Conservation (phyloP, 23 tunicate genomes). For the Botrylloides violaceus region DNA sequence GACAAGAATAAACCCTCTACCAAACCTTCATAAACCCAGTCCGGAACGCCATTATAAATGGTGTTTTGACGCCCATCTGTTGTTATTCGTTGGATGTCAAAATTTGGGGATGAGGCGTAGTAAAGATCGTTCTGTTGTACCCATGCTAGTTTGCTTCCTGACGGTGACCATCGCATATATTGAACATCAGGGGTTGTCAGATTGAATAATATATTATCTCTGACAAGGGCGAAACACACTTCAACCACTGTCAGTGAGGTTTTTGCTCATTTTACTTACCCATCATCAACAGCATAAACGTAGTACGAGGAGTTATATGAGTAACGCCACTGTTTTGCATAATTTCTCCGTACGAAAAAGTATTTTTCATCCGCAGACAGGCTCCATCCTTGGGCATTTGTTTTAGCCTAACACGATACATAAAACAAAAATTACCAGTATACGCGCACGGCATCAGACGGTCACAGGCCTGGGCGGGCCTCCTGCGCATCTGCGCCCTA, state of each 20-base stretch:
- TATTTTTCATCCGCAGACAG: slow-evolving; percentile 62
- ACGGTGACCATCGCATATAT: slow-evolving; percentile 86
- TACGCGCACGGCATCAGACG: too few species aligned
- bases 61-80: slow-evolving; percentile 42
- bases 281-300: slow-evolving; percentile 38
- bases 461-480: too few species aligned
- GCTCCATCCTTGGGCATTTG: slow-evolving; percentile 38
- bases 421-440: too few species aligned
- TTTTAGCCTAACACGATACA: not conserved
- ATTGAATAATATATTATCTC: not conserved
- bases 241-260: not conserved
- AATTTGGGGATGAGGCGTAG: not conserved
- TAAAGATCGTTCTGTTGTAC: slow-evolving; percentile 67
- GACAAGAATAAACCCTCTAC: not conserved
- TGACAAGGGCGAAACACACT: not conserved
- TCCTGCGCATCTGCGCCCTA: too few species aligned
- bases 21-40: slow-evolving; percentile 98
- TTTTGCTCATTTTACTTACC: not conserved
- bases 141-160: slow-evolving; percentile 51
- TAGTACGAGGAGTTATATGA: slow-evolving; percentile 84
- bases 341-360: slow-evolving; percentile 48
- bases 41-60: slow-evolving; percentile 88
- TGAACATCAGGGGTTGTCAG: slow-evolving; percentile 31
- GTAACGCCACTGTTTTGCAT: slow-evolving; percentile 89
- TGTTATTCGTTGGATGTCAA: slow-evolving; percentile 14